Evolutionary conservation across 2,888 invertebrate species (phyloP).

Genomic region (Pasiphila rectangulata): DNA sequence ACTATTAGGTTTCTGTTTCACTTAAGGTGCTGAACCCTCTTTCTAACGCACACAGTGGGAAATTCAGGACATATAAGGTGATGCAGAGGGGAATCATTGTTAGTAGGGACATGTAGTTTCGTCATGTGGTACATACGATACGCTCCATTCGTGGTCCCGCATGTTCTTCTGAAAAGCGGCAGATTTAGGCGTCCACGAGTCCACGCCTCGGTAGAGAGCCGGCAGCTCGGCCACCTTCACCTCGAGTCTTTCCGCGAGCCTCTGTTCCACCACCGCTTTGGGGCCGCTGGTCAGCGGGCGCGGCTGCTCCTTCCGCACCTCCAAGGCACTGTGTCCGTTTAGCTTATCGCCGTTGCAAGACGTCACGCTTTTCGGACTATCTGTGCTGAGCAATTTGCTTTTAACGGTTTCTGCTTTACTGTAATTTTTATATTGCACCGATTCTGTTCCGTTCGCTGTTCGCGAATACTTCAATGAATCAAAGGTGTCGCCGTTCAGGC

Average conservation of each 20-base stretch:
- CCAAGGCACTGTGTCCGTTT: constrained; percentile 62
- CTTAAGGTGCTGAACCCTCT: no score
- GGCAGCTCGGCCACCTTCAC: constrained; percentile 82
- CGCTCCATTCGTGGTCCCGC: constrained; percentile 81
- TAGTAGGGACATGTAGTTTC: constrained; percentile 41
- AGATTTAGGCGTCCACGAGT: constrained; percentile 88
- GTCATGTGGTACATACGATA: constrained; percentile 72
- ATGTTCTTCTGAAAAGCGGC: constrained; percentile 79
- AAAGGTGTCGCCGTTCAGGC: constrained; percentile 71
- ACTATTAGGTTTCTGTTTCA: no score
- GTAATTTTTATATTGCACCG: constrained; percentile 75
- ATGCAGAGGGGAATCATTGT: constrained; percentile 33
- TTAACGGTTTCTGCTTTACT: constrained; percentile 75
- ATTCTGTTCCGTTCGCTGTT: constrained; percentile 75
- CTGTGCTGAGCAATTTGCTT: constrained; percentile 75
- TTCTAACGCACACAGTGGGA: constrained; percentile 18
- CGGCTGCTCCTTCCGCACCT: constrained; percentile 66
- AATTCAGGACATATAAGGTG: constrained; percentile 10
- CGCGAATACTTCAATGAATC: constrained; percentile 79
- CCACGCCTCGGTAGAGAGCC: constrained; percentile 85
- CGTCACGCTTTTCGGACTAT: constrained; percentile 75
- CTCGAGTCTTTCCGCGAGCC: constrained; percentile 76
- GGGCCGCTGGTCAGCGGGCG: constrained; percentile 69
- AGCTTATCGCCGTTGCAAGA: constrained; percentile 73
- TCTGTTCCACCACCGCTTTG: constrained; percentile 68